Conservation (phyloP, 2,113 vertebrate species). For the Rhinichthys klamathensis region DNA sequence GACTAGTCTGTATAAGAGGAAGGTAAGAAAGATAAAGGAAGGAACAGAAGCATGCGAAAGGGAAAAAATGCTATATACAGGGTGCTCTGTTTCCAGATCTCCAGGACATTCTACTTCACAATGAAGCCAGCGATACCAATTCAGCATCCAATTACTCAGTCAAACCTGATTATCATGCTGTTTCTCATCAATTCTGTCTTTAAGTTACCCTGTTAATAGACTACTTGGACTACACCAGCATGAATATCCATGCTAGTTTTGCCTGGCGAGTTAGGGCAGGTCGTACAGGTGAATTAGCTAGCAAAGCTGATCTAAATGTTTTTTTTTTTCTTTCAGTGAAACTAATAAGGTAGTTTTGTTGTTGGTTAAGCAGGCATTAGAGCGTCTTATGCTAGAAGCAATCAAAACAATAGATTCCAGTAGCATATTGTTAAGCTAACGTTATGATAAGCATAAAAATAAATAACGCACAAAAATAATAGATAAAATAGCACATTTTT, state of each 20-base stretch:
- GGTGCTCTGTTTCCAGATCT: background rate
- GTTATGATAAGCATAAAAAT: background rate
- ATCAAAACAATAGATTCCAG: background rate
- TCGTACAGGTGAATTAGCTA: background rate
- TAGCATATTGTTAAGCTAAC: background rate
- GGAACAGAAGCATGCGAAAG: background rate
- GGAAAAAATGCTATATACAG: background rate
- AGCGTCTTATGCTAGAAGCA: background rate
- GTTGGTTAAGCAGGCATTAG: background rate
- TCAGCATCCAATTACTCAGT: background rate
- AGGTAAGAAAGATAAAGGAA: background rate
- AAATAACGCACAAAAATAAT: background rate
- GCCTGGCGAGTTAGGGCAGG: background rate
- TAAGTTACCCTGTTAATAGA: background rate
- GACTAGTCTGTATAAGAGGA: conserved; percentile 5
- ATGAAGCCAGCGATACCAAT: background rate
- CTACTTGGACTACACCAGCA: background rate
- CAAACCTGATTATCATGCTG: background rate
- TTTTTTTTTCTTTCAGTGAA: background rate
- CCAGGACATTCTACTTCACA: too few species aligned
- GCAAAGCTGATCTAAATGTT: background rate
- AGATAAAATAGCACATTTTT: background rate
- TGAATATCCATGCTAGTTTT: background rate
- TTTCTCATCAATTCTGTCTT: background rate
- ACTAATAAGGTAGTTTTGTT: background rate